Conservation (phyloP, 1,140 invertebrate genomes). For the Tetranychus urticae region DNA sequence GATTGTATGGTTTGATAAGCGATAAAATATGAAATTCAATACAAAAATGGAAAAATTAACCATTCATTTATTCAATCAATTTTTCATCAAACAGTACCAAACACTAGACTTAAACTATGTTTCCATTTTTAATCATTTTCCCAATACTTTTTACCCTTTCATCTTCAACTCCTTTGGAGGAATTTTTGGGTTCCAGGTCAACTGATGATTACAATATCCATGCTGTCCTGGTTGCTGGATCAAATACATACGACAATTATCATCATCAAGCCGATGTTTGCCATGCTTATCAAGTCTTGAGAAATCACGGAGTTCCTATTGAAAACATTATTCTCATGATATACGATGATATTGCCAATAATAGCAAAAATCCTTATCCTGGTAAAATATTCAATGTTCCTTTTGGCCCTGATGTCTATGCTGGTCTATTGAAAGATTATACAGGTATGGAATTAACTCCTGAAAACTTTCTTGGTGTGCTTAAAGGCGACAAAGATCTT, state of each 20-base stretch:
- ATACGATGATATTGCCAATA: conserved; percentile 36
- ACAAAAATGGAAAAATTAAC: no score
- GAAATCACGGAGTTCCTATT: conserved; percentile 29
- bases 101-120: no score
- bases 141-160: no score
- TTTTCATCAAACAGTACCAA: no score
- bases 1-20: no score
- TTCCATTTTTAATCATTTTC: no score
- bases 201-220: background rate
- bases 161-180: no score
- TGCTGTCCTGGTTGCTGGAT: conserved; percentile 19
- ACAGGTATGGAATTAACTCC: conserved; percentile 17
- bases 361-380: conserved; percentile 27
- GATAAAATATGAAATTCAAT: no score
- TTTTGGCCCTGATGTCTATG: conserved; percentile 31
- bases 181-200: no score
- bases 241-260: conserved; percentile 31
- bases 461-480: conserved; percentile 32
- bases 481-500: conserved; percentile 24
- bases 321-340: conserved; percentile 36
- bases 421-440: conserved; percentile 33
- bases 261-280: conserved; percentile 37
- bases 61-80: no score
- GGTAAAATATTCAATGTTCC: conserved; percentile 34
- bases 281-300: conserved; percentile 35